Conservation (phyloP, 1,140 invertebrate genomes). For the Amyelois transitella region DNA sequence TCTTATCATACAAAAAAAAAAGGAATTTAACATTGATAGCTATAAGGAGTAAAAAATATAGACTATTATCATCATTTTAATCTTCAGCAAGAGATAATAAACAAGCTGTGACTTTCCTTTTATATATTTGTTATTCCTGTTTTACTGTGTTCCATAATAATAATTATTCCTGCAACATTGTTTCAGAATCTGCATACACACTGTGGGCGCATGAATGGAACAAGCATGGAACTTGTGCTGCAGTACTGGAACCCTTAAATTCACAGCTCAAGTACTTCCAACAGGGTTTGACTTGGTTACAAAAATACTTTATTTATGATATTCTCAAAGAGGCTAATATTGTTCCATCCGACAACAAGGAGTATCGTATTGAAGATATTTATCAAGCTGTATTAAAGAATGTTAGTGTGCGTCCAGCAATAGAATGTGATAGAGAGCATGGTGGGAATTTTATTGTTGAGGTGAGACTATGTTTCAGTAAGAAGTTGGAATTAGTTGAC, state of each 20-base stretch:
- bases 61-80: too few species aligned
- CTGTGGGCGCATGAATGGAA: slow-evolving; percentile 89
- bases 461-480: slow-evolving; percentile 81
- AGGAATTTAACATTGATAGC: too few species aligned
- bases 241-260: slow-evolving; percentile 75
- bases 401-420: slow-evolving; percentile 76
- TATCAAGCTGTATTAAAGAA: slow-evolving; percentile 74
- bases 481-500: slow-evolving; percentile 75
- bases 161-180: not conserved
- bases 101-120: too few species aligned
- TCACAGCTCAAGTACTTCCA: slow-evolving; percentile 84
- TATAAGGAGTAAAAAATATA: too few species aligned
- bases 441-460: slow-evolving; percentile 78
- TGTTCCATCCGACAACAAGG: slow-evolving; percentile 73
- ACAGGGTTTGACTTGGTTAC: slow-evolving; percentile 78
- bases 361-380: slow-evolving; percentile 75
- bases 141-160: not conserved
- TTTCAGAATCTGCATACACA: slow-evolving; percentile 72
- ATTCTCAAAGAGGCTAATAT: slow-evolving; percentile 77
- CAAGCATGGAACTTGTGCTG: slow-evolving; percentile 90
- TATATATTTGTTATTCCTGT: too few species aligned
- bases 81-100: too few species aligned
- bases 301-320: slow-evolving; percentile 78
- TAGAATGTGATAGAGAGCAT: slow-evolving; percentile 77
- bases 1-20: too few species aligned